phyloP scores from a whole-genome alignment of 2,113 vertebrate species.

The Phyllostomus hastatus region DNA sequence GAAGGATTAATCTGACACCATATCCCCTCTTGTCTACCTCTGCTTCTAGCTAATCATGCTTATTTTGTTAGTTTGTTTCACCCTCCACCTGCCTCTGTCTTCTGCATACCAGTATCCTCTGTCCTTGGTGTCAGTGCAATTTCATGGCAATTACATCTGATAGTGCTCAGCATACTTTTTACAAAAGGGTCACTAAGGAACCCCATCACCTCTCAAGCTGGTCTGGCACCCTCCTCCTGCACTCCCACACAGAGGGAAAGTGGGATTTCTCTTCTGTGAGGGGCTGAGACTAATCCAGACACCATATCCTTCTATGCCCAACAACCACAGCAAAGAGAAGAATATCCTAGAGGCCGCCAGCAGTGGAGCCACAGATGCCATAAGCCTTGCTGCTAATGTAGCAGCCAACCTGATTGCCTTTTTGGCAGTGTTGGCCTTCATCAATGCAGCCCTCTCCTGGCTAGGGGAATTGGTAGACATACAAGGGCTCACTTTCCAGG shows the following conservation, averaged over 20 bases:
- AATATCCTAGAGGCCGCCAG: constrained; percentile 94
- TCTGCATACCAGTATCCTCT: neutral
- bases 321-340: constrained; percentile 84
- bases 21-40: neutral
- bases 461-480: constrained; percentile 91
- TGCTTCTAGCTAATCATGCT: neutral
- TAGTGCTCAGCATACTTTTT: neutral
- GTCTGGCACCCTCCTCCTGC: neutral
- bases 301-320: neutral
- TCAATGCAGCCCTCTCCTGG: constrained; percentile 89
- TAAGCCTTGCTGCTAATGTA: constrained; percentile 90
- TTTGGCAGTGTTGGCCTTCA: constrained; percentile 89
- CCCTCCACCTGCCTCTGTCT: neutral
- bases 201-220: neutral
- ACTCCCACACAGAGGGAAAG: neutral
- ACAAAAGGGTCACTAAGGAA: neutral
- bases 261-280: neutral
- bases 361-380: constrained; percentile 87
- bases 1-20: neutral
- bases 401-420: constrained; percentile 93
- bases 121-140: neutral
- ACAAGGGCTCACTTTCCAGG: constrained; percentile 89
- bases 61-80: neutral
- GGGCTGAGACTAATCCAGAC: neutral
- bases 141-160: neutral